These are phyloP conservation scores for Diaperis boleti DNA, from an alignment of 2,888 invertebrate species.

Conservation along the genomic window DNA sequence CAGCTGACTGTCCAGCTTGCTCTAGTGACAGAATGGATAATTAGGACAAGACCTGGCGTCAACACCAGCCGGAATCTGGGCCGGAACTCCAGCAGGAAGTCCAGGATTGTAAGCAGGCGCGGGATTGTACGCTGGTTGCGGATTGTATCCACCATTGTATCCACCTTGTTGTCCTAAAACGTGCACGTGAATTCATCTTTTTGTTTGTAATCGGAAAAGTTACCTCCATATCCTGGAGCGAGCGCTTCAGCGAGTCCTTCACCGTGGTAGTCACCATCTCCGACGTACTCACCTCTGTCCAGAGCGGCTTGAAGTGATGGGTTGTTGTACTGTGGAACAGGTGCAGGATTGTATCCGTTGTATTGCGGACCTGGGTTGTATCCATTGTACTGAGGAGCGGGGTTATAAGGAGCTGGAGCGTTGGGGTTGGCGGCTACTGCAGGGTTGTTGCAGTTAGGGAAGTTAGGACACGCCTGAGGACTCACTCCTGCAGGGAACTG, in stretches of 20 bases:
- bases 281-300: conserved; percentile 62
- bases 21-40: conserved; percentile 65
- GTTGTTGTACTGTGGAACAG: conserved; percentile 53
- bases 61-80: conserved; percentile 64
- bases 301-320: conserved; percentile 57
- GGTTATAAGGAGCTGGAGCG: conserved; percentile 52
- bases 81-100: conserved; percentile 50
- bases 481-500: conserved; percentile 65
- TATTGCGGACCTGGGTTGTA: conserved; percentile 47
- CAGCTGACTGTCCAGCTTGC: conserved; percentile 53
- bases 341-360: conserved; percentile 50
- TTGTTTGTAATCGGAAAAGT: background rate
- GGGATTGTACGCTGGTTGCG: conserved; percentile 43
- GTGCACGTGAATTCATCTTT: background rate
- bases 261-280: conserved; percentile 65
- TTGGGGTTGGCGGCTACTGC: conserved; percentile 62
- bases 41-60: conserved; percentile 64
- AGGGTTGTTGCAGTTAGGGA: conserved; percentile 64
- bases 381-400: conserved; percentile 46
- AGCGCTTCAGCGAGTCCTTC: conserved; percentile 66
- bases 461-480: conserved; percentile 65
- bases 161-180: conserved; percentile 40
- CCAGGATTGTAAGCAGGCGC: conserved; percentile 48
- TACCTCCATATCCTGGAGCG: conserved; percentile 51
- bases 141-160: conserved; percentile 48